phyloP scores from a whole-genome alignment of 2,797 vertebrate genomes.

The Neostethus bicornis region DNA sequence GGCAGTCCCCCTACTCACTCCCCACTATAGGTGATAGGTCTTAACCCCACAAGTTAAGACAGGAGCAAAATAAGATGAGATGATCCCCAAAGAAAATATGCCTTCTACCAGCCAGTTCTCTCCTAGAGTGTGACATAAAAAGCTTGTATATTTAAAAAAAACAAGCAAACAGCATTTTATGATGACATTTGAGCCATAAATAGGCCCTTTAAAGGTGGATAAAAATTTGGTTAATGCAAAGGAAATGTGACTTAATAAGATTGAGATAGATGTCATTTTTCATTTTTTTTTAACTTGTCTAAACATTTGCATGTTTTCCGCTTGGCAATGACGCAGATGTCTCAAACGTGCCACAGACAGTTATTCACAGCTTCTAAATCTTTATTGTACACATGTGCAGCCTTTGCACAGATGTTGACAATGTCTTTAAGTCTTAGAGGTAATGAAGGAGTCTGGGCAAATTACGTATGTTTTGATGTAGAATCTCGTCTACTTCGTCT shows the following conservation, averaged over 20 bases:
- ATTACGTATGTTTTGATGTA: constrained; percentile 12
- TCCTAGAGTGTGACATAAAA: constrained; percentile 1
- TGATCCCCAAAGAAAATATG: too few species aligned
- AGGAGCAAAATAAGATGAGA: too few species aligned
- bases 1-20: too few species aligned
- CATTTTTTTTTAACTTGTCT: constrained; percentile 18
- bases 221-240: constrained; percentile 42
- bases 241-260: constrained; percentile 26
- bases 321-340: constrained; percentile 20
- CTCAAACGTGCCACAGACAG: constrained; percentile 23
- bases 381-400: background rate
- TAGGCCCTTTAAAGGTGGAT: constrained; percentile 41
- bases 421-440: background rate
- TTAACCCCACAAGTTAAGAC: too few species aligned
- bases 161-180: constrained; percentile 34
- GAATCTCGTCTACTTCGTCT: background rate
- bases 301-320: constrained; percentile 24
- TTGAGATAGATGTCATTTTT: constrained; percentile 31
- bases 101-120: constrained; percentile 32
- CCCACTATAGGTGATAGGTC: too few species aligned
- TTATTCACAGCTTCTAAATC: constrained; percentile 9
- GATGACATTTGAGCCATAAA: constrained; percentile 44
- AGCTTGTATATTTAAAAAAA: constrained; percentile 27
- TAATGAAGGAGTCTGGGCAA: constrained; percentile 6
- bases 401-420: background rate